Conservation (phyloP, 2,797 vertebrate species). For the Pterois miles region DNA sequence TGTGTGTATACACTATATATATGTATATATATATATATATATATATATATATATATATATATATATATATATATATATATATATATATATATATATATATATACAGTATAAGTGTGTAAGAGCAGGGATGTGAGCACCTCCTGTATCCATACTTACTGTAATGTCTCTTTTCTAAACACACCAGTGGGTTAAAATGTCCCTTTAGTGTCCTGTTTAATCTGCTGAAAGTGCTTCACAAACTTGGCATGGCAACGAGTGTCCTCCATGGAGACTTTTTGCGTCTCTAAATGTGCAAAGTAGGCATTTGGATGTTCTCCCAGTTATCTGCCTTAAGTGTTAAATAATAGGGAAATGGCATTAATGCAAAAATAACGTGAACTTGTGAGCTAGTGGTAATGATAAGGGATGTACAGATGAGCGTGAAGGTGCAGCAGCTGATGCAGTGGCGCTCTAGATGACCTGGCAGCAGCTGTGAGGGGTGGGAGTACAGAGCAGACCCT, state of each 20-base stretch:
- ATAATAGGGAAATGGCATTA: conserved; percentile 29
- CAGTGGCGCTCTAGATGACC: conserved; percentile 87
- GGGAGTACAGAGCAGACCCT: conserved; percentile 93
- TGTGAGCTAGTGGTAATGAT: conserved; percentile 7
- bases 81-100: conserved; percentile 5
- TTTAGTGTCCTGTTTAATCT: conserved; percentile 41
- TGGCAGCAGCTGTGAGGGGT: conserved; percentile 98
- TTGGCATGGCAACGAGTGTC: conserved; percentile 45
- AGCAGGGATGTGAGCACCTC: conserved; percentile 75
- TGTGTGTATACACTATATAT: conserved; percentile 36
- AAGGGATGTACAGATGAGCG: not conserved
- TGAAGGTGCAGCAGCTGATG: conserved; percentile 22
- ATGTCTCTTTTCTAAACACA: conserved; percentile 44
- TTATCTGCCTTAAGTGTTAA: conserved; percentile 34
- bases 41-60: conserved; percentile 11
- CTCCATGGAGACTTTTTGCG: conserved; percentile 41
- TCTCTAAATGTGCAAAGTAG: conserved; percentile 65
- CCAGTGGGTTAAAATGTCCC: conserved; percentile 36
- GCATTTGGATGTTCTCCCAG: conserved; percentile 47
- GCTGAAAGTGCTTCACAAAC: conserved; percentile 61
- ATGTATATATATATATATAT: conserved; percentile 6
- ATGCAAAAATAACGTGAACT: conserved; percentile 18
- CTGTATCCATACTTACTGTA: conserved; percentile 13
- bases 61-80: conserved; percentile 3
- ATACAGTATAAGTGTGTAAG: conserved; percentile 33